Conservation (phyloP, 2,113 vertebrate genomes). For the Zeus faber region DNA sequence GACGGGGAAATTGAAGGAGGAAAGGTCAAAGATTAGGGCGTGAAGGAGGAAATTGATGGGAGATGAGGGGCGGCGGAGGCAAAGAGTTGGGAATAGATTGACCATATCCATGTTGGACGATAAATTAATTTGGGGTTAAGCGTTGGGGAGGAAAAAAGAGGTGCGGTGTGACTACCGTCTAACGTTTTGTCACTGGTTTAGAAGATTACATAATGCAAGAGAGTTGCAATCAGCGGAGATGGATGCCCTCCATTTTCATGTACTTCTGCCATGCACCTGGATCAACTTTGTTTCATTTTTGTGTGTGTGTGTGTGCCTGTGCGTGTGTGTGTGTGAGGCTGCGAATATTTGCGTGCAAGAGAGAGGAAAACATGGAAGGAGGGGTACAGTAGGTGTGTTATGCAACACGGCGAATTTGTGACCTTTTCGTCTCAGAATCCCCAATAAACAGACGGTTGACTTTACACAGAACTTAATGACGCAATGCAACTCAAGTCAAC, state of each 20-base stretch:
- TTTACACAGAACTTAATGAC: background rate
- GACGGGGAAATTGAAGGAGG: too few relatives aligned
- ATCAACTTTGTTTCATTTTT: slow-evolving; percentile 11
- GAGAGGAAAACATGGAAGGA: slow-evolving; percentile 18
- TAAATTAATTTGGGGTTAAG: too few relatives aligned
- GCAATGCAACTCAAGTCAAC: too few relatives aligned
- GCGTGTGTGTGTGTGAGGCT: background rate
- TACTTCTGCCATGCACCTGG: slow-evolving; percentile 29
- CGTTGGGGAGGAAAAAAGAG: too few relatives aligned
- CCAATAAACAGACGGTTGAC: background rate
- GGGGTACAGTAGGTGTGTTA: slow-evolving; percentile 31
- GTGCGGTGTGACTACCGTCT: slow-evolving; percentile 8
- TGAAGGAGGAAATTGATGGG: too few relatives aligned
- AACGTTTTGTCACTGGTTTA: slow-evolving; percentile 30
- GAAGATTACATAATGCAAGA: slow-evolving; percentile 45
- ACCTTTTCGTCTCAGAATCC: slow-evolving; percentile 18
- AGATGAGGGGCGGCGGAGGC: too few relatives aligned
- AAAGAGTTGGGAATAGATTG: too few relatives aligned
- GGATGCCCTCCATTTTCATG: slow-evolving; percentile 48
- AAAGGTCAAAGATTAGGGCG: too few relatives aligned
- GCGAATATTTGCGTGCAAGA: background rate
- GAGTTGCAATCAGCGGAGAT: slow-evolving; percentile 24
- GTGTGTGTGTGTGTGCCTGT: background rate
- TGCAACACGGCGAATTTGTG: slow-evolving; percentile 28
- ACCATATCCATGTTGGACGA: too few relatives aligned